These are phyloP conservation scores for Phrynocephalus forsythii DNA, from an alignment of 2,797 vertebrate species.

Conservation along the genomic window DNA sequence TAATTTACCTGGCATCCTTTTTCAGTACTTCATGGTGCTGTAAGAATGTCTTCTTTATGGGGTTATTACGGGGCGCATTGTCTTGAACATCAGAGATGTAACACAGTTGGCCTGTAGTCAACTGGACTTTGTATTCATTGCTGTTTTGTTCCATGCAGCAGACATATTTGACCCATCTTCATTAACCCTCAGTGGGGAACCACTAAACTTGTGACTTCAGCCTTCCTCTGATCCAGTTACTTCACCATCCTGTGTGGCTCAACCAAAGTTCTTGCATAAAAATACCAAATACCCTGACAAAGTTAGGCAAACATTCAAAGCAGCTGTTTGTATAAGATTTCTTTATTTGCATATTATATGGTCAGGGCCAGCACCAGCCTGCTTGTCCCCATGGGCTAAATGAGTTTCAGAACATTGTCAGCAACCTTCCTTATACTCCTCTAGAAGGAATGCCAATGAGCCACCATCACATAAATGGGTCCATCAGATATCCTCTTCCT, in stretches of 20 bases:
- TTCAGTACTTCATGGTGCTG: not conserved
- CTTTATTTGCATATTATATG: not conserved
- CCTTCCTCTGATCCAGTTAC: not conserved
- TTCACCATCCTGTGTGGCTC: not conserved
- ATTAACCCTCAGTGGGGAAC: not conserved
- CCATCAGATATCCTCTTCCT: not conserved
- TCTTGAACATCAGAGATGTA: not conserved
- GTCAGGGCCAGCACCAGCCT: not conserved
- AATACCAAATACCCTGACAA: slow-evolving; percentile 13
- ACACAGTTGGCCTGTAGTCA: not conserved
- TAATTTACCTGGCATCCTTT: not conserved
- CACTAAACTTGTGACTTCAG: not conserved
- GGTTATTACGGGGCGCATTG: not conserved
- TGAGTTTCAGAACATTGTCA: not conserved
- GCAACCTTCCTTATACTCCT: not conserved
- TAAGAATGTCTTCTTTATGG: not conserved
- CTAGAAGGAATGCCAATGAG: not conserved
- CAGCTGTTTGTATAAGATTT: not conserved
- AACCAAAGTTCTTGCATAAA: not conserved
- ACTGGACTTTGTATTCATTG: not conserved
- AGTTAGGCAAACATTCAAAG: not conserved
- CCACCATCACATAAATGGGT: not conserved
- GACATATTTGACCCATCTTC: not conserved
- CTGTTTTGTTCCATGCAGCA: not conserved
- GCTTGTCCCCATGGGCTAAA: not conserved